These are phyloP conservation scores for Pterois miles DNA, from an alignment of 2,797 vertebrate species.

Conservation along the genomic window DNA sequence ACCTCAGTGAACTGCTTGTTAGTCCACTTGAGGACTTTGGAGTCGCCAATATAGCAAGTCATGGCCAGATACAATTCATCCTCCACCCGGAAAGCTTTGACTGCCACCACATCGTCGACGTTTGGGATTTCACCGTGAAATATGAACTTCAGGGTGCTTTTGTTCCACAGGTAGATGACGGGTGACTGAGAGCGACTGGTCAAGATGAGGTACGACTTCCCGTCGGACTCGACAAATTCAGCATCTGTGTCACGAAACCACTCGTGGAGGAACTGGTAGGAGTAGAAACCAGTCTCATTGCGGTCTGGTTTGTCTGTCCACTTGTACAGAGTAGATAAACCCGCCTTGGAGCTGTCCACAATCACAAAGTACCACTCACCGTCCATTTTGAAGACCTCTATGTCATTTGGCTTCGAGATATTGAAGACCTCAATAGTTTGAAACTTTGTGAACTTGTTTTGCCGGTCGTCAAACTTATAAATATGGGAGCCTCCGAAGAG, in stretches of 20 bases:
- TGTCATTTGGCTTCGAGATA: conserved; percentile 97
- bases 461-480: conserved; percentile 93
- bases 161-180: conserved; percentile 95
- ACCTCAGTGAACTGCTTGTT: conserved; percentile 93
- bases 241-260: conserved; percentile 98
- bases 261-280: conserved; percentile 94
- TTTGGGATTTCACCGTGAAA: conserved; percentile 89
- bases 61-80: conserved; percentile 89
- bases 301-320: conserved; percentile 84
- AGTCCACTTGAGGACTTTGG: conserved; percentile 93
- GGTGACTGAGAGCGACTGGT: conserved; percentile 94
- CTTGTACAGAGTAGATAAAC: conserved; percentile 94
- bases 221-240: conserved; percentile 90
- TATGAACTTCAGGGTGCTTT: conserved; percentile 90
- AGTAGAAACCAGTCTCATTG: conserved; percentile 94
- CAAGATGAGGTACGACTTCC: conserved; percentile 91
- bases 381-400: conserved; percentile 94
- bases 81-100: conserved; percentile 91
- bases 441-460: conserved; percentile 96
- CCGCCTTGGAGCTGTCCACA: conserved; percentile 97
- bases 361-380: conserved; percentile 93
- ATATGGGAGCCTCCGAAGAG: conserved; percentile 96
- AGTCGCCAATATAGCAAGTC: conserved; percentile 97
- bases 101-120: conserved; percentile 92
- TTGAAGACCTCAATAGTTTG: conserved; percentile 96